These are phyloP conservation scores for Megaleporinus macrocephalus DNA, from an alignment of 2,113 vertebrate genomes.

Conservation along the genomic window DNA sequence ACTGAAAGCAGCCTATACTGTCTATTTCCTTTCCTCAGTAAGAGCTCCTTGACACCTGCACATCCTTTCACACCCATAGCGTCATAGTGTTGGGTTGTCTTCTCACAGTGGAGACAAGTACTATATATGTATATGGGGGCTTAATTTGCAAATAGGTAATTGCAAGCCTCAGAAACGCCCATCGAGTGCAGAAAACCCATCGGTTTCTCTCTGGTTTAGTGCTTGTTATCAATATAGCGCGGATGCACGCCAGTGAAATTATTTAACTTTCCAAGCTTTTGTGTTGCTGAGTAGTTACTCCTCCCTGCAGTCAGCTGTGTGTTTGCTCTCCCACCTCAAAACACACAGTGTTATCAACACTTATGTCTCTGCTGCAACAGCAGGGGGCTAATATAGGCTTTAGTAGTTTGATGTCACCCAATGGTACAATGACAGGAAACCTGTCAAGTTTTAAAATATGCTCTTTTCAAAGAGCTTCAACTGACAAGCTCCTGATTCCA, in stretches of 20 bases:
- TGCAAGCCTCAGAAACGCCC: too few species aligned
- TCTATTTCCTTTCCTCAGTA: too few species aligned
- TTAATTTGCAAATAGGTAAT: too few species aligned
- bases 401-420: conserved; percentile 65
- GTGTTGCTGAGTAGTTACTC: conserved; percentile 14
- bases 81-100: too few species aligned
- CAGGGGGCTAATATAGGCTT: conserved; percentile 66
- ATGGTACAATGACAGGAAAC: conserved; percentile 60
- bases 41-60: too few species aligned
- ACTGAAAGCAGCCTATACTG: too few species aligned
- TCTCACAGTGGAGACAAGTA: too few species aligned
- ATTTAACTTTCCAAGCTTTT: background rate
- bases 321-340: conserved; percentile 59
- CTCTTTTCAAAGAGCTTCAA: conserved; percentile 63
- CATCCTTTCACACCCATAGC: too few species aligned
- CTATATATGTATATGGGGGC: too few species aligned
- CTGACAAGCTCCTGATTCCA: conserved; percentile 62
- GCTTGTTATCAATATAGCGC: conserved; percentile 18
- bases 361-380: conserved; percentile 57
- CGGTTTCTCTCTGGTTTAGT: background rate
- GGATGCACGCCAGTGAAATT: conserved; percentile 1
- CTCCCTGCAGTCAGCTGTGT: conserved; percentile 41
- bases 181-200: background rate
- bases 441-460: conserved; percentile 65
- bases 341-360: conserved; percentile 46